Evolutionary conservation across 2,797 vertebrate genomes (phyloP).

Genomic region (Aphelocoma californica): DNA sequence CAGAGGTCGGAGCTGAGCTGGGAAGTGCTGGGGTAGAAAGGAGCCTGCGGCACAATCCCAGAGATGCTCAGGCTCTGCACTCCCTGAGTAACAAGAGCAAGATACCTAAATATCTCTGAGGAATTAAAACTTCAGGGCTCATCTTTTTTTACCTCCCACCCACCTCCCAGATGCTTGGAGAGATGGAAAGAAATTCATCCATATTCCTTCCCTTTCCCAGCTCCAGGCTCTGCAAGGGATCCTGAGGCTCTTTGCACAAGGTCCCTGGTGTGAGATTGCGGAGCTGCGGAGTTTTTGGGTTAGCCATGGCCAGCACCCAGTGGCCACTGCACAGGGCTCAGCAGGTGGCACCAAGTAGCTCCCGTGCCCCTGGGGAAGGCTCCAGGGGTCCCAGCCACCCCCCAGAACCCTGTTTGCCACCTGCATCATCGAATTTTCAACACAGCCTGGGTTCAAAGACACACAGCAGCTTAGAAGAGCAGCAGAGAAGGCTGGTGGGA

Average conservation of each 20-base stretch:
- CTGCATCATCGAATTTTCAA: background rate
- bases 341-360: rapidly evolving
- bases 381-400: background rate
- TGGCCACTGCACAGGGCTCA: rapidly evolving
- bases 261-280: background rate
- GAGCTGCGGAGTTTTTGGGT: rapidly evolving
- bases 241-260: constrained; percentile 28
- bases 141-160: constrained; percentile 64
- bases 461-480: background rate
- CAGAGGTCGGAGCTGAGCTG: background rate
- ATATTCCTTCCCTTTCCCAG: background rate
- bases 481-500: rapidly evolving
- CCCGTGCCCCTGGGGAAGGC: rapidly evolving
- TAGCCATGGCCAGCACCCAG: rapidly evolving
- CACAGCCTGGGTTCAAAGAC: background rate
- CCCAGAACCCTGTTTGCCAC: background rate
- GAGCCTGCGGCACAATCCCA: background rate
- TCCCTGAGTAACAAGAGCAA: constrained; percentile 47
- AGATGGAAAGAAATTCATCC: constrained; percentile 29
- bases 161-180: constrained; percentile 64
- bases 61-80: background rate
- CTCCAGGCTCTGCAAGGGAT: background rate
- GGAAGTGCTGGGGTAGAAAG: background rate
- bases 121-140: constrained; percentile 61
- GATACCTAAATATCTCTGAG: constrained; percentile 56